Evolutionary conservation across 2,888 invertebrate species (phyloP), one percentile per base, ranked within the genome.

Genomic region (Dichetophora obliterata): DNA sequence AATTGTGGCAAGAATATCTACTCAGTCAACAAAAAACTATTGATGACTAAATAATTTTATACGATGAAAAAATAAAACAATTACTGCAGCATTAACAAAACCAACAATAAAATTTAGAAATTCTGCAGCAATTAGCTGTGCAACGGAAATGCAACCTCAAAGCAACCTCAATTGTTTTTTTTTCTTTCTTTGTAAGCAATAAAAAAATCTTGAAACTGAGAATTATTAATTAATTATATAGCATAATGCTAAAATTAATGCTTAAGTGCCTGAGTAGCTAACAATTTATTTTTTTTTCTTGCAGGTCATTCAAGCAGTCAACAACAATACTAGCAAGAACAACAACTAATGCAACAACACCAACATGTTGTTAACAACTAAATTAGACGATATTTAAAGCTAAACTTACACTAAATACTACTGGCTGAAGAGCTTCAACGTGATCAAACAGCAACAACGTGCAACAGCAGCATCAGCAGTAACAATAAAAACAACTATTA

Each of bases 121-220:
- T 37, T 66, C 54, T 54, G 19, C 54, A 14, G 22, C 54, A 37
- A 68, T 22, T 14, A 66, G 37, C 37, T n/a, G 37, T n/a, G 22
- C 24, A 50, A 68, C 68, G 68, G 68, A 68, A 50, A 68, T 68
- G 68, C 68, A 68, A 68, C 48, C 68, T 43, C 65, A 31, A 43
- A n/a, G 19, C n/a, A 61, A 27, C 37, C 43, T 43, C 22, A 43
- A 19, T 37, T 19, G 8, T 48, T 22, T 8, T n/a, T 66, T n/a
- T 2, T 5, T 3, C 5, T 68, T 43, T 27, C 8, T 24, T 68
- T 68, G 66, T 66, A 43, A 22, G 43, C 66, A 65, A 43, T 37
- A 43, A 6, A 22, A 19, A 43, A 43, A 43, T 11, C 43, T 43
- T 43, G 43, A 11, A 43, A 43, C 43, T 11, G 2, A 11, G 11